phyloP scores from a whole-genome alignment of 1,140 invertebrate species.

The Anastrepha ludens region DNA sequence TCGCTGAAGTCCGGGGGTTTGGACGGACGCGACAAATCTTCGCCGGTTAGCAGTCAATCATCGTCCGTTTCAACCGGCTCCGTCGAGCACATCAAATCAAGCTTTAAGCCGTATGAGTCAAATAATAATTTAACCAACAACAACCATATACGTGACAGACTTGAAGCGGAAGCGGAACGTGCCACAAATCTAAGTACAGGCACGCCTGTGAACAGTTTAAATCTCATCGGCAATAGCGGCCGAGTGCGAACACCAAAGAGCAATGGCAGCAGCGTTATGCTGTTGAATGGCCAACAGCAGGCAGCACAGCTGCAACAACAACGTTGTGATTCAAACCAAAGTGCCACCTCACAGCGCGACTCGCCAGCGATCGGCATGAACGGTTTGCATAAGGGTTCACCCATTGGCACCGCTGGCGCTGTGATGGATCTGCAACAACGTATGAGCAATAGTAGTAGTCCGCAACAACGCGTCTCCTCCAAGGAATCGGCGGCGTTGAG shows the following conservation, averaged over 20 bases:
- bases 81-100: conserved; percentile 77
- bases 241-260: conserved; percentile 67
- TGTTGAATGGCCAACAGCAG: conserved; percentile 63
- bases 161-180: conserved; percentile 65
- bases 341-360: conserved; percentile 72
- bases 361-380: conserved; percentile 62
- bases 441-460: conserved; percentile 62
- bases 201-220: conserved; percentile 63
- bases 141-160: conserved; percentile 69
- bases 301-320: conserved; percentile 53
- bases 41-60: conserved; percentile 74
- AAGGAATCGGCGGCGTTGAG: conserved; percentile 66
- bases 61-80: conserved; percentile 71
- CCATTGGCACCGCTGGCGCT: conserved; percentile 43
- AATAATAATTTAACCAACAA: conserved; percentile 64
- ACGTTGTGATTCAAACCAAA: conserved; percentile 73
- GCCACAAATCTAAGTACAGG: conserved; percentile 69
- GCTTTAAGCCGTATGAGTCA: conserved; percentile 84
- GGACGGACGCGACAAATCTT: conserved; percentile 79
- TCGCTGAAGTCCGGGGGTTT: conserved; percentile 63
- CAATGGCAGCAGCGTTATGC: conserved; percentile 55
- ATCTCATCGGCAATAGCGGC: conserved; percentile 64
- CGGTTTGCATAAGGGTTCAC: conserved; percentile 29
- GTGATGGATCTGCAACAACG: conserved; percentile 56
- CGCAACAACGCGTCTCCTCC: conserved; percentile 70